Conservation (phyloP, 2,797 vertebrate genomes). For the Cetoscarus ocellatus region DNA sequence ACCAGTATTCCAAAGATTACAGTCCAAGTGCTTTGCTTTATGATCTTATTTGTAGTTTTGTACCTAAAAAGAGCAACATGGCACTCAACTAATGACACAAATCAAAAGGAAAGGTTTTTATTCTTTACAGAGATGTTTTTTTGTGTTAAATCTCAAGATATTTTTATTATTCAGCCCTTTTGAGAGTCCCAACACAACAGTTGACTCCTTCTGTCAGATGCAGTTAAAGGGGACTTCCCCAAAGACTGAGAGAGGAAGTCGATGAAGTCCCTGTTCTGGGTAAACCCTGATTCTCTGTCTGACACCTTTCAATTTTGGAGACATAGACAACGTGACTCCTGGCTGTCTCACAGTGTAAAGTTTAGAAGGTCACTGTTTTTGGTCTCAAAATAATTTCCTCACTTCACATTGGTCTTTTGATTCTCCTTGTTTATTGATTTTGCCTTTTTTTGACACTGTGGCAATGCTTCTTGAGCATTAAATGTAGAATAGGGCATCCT, state of each 20-base stretch:
- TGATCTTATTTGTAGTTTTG: slow-evolving; percentile 7
- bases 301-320: slow-evolving; percentile 41
- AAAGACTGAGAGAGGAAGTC: slow-evolving; percentile 25
- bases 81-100: not conserved
- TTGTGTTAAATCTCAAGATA: slow-evolving; percentile 5
- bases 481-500: no score
- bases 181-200: slow-evolving; percentile 26
- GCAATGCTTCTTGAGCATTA: no score
- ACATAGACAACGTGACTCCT: slow-evolving; percentile 19
- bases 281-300: slow-evolving; percentile 25
- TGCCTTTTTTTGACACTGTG: no score
- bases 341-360: slow-evolving; percentile 27
- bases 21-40: slow-evolving; percentile 1
- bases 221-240: slow-evolving; percentile 12
- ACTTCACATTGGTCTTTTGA: not conserved
- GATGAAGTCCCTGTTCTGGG: slow-evolving; percentile 10
- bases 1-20: slow-evolving; percentile 2
- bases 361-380: slow-evolving; percentile 29
- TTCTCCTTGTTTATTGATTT: no score
- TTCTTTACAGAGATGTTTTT: not conserved
- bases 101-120: slow-evolving; percentile 4
- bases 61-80: not conserved
- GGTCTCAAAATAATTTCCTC: slow-evolving; percentile 27
- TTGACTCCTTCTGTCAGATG: slow-evolving; percentile 11
- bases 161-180: slow-evolving; percentile 18